Evolutionary conservation across 23 tunicate species (phyloP), one percentile per base, ranked within the genome.

Genomic region (Trididemnum miniatum): DNA sequence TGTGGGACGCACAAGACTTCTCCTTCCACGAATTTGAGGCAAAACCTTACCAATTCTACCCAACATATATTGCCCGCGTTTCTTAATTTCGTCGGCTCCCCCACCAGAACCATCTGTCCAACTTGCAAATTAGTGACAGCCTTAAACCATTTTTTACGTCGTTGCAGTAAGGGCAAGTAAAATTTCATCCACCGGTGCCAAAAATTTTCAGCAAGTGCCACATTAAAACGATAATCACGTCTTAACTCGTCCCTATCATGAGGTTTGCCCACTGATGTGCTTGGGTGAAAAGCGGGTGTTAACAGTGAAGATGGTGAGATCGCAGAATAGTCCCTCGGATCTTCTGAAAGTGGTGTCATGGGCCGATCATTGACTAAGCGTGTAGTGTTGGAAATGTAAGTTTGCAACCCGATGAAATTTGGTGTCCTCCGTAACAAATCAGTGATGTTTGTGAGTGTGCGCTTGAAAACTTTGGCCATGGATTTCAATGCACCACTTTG

Each of bases 251-350:
- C 69, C 24, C 7, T 62, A 23, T 62, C 23, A 27, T 62, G 69
- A 15, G 69, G 69, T 62, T 20, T 20, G 4, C 69, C 69, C 20
- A 62, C 7, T 5, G n/a, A 27, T 62, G 69, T 62, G 27, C 23
- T 24, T 15, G 27, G 69, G 28, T 62, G 28, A 62, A 18, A 18
- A 15, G 28, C 25, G 23, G 27, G 69, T 20, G 69, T 23, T 5
- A 62, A 23, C 7, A 62, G 27, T 62, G 69, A 62, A 62, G 69
- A 62, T 23, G 69, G 69, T 62, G 69, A 62, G 25, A 62, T 62
- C 23, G 69, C 69, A 62, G 69, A n/a, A n/a, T n/a, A n/a, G n/a
- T n/a, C n/a, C n/a, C n/a, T n/a, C 23, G 69, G 69, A 23, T 62
- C 69, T 4, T 15, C 69, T 4, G 69, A 62, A 23, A 62, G 69